These are phyloP conservation scores for Champsocephalus esox DNA, from an alignment of 2,797 vertebrate species.

Conservation along the genomic window DNA sequence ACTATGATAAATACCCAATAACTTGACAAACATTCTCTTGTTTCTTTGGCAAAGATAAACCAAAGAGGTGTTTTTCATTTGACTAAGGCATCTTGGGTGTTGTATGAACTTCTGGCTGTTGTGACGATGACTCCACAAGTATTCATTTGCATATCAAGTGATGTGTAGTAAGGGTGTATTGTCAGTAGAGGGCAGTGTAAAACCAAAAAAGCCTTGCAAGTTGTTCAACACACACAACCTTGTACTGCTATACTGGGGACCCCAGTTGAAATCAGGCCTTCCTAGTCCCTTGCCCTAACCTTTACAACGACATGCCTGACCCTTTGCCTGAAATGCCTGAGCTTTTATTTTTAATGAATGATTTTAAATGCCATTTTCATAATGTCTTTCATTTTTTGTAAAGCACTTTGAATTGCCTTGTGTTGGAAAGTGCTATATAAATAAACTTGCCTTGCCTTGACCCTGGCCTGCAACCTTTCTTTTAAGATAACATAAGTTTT, in stretches of 20 bases:
- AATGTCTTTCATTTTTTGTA: too few relatives aligned
- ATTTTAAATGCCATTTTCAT: too few relatives aligned
- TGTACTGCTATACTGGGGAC: background rate
- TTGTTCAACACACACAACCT: background rate
- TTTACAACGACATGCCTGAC: background rate
- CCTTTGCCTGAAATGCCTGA: too few relatives aligned
- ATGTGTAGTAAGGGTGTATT: background rate
- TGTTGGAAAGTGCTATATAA: too few relatives aligned
- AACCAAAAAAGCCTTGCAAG: background rate
- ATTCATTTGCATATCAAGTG: background rate
- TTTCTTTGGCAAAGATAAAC: background rate
- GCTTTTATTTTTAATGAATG: too few relatives aligned
- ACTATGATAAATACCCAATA: background rate
- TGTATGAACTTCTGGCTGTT: background rate
- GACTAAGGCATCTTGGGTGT: background rate
- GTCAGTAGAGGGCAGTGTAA: conserved; percentile 56
- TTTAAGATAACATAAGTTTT: background rate
- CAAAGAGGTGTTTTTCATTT: background rate
- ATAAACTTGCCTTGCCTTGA: too few relatives aligned
- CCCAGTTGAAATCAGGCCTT: background rate
- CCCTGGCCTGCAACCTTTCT: too few relatives aligned
- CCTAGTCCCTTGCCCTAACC: background rate
- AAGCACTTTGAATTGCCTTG: too few relatives aligned
- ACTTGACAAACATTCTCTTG: background rate
- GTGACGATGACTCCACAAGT: background rate